Conservation (phyloP, 2,113 vertebrate species). For the Alligator sinensis region DNA sequence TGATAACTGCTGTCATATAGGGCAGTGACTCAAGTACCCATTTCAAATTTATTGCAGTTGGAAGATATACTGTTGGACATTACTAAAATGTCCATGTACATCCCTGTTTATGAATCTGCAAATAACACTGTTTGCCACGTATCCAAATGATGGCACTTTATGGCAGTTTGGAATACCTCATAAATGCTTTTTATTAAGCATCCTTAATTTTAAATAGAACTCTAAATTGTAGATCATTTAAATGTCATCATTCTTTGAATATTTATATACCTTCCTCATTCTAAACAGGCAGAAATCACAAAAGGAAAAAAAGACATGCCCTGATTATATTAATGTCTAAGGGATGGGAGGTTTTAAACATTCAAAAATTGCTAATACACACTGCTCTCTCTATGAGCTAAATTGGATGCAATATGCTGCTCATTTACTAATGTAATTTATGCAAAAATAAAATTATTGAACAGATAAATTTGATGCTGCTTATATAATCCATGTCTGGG, state of each 20-base stretch:
- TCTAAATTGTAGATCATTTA: slow-evolving; percentile 60
- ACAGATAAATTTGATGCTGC: background rate
- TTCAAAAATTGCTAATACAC: background rate
- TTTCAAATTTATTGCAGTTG: slow-evolving; percentile 18
- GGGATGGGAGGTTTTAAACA: background rate
- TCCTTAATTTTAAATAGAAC: slow-evolving; percentile 72
- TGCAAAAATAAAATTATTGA: background rate
- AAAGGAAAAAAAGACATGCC: background rate
- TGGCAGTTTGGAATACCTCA: slow-evolving; percentile 55
- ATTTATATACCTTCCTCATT: slow-evolving; percentile 49
- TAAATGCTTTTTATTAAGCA: slow-evolving; percentile 69
- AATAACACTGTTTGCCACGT: slow-evolving; percentile 38
- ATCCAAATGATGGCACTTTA: slow-evolving; percentile 27
- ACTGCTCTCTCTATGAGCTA: background rate
- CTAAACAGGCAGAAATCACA: slow-evolving; percentile 3
- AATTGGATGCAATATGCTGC: background rate
- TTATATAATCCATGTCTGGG: background rate
- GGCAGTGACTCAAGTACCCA: background rate
- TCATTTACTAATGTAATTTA: background rate
- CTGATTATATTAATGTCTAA: background rate
- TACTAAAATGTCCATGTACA: background rate
- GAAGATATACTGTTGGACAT: background rate
- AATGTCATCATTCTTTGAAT: slow-evolving; percentile 59
- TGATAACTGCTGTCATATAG: background rate
- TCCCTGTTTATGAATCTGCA: slow-evolving; percentile 60